These are phyloP conservation scores for Trogon melanurus DNA, from an alignment of 2,113 vertebrate genomes.

Conservation along the genomic window DNA sequence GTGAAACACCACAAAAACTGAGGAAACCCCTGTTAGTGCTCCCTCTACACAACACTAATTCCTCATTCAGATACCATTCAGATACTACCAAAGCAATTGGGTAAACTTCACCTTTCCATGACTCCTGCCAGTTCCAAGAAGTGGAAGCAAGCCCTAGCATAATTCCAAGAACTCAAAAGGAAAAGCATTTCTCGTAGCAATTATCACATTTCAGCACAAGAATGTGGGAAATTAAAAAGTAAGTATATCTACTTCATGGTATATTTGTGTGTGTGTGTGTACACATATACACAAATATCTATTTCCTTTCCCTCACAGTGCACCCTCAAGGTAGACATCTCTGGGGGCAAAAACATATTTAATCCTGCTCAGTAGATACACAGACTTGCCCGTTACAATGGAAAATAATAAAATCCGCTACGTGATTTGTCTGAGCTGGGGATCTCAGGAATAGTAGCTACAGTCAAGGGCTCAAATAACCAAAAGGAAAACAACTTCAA, in stretches of 20 bases:
- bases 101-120: neutral
- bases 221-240: neutral
- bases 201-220: neutral
- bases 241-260: neutral
- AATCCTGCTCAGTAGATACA: neutral
- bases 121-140: neutral
- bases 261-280: neutral
- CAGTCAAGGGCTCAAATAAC: neutral
- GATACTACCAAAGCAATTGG: neutral
- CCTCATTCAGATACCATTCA: neutral
- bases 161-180: neutral
- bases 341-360: neutral
- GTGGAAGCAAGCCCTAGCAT: neutral
- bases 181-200: neutral
- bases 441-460: neutral
- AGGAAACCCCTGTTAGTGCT: neutral
- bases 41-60: neutral
- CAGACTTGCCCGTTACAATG: neutral
- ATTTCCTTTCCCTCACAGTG: neutral
- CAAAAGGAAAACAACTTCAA: neutral
- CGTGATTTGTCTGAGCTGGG: neutral
- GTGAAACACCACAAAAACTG: neutral
- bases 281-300: neutral
- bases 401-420: neutral
- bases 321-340: neutral